Conservation (phyloP, 92 coral and sea anemone genomes). For the Phenganax stokvisi region DNA sequence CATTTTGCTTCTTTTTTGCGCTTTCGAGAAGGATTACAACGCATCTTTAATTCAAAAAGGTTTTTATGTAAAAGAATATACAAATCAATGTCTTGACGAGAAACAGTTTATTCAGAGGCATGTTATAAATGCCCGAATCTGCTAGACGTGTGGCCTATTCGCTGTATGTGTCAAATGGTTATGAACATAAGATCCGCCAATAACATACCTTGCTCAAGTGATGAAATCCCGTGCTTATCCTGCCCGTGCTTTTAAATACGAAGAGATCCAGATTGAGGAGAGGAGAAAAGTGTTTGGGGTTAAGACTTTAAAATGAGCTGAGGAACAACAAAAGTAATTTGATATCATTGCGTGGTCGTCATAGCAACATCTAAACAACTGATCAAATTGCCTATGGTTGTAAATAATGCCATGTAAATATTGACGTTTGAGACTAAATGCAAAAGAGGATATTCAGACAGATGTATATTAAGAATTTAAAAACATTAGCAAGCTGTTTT, state of each 20-base stretch:
- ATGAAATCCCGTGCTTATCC: neutral
- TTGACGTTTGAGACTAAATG: neutral
- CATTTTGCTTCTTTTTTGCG: too few species aligned
- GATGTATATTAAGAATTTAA: too few species aligned
- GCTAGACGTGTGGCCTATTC: too few species aligned
- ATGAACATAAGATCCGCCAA: neutral
- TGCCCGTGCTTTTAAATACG: neutral
- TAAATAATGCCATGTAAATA: neutral
- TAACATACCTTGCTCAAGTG: constrained; percentile 1
- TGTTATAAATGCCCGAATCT: too few species aligned
- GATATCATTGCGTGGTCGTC: constrained; percentile 15
- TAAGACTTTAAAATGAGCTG: neutral
- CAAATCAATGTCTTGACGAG: too few species aligned
- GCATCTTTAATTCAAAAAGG: too few species aligned
- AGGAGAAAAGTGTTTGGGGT: neutral
- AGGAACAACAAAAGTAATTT: neutral
- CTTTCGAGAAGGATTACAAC: too few species aligned
- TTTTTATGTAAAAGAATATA: too few species aligned
- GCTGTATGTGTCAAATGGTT: too few species aligned
- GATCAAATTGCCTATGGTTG: constrained; percentile 5
- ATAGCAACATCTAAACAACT: constrained; percentile 32
- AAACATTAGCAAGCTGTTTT: too few species aligned
- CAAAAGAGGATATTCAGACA: neutral
- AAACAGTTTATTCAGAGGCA: too few species aligned
- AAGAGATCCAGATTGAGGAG: neutral